Percentiles rank a stretch among this genome's conserved stretches.
These are phyloP conservation scores for Solenopsis invicta DNA, from an alignment of 1,140 invertebrate species.

Conservation along the genomic window DNA sequence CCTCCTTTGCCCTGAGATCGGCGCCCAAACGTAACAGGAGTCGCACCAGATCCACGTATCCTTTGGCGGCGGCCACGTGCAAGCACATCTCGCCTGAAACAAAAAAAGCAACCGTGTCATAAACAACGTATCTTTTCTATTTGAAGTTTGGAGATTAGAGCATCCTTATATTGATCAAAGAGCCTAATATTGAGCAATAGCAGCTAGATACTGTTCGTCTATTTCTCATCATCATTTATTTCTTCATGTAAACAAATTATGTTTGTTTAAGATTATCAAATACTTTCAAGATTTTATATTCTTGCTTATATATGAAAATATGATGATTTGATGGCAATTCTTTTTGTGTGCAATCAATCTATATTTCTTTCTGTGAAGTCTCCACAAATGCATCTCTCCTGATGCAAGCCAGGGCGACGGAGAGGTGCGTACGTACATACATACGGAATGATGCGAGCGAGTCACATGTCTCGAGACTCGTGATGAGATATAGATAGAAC, in stretches of 20 bases:
- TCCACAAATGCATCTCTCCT: neutral
- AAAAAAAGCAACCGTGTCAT: conserved; percentile 65
- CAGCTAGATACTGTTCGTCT: neutral
- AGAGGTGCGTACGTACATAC: neutral
- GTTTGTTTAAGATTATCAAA: too few relatives aligned
- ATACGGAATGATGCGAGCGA: conserved; percentile 65
- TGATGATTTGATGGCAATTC: too few relatives aligned
- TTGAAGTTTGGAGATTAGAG: neutral
- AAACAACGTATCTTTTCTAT: neutral
- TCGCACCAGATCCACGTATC: conserved; percentile 91
- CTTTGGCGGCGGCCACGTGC: conserved; percentile 92
- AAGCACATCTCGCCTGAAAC: conserved; percentile 94
- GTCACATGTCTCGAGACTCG: conserved; percentile 67
- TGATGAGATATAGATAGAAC: conserved; percentile 80
- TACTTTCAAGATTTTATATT: too few relatives aligned
- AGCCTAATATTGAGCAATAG: neutral
- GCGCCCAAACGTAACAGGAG: conserved; percentile 92
- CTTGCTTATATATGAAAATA: too few relatives aligned
- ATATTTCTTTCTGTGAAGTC: neutral
- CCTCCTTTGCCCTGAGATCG: conserved; percentile 93
- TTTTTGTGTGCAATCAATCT: neutral
- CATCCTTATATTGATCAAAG: neutral
- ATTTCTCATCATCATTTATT: neutral
- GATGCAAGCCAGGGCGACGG: neutral
- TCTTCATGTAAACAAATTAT: too few relatives aligned